A percentile compares a stretch with the other conserved stretches of the same genome.
These are phyloP conservation scores for Papilio polytes DNA, from an alignment of 1,140 invertebrate species.

Conservation along the genomic window DNA sequence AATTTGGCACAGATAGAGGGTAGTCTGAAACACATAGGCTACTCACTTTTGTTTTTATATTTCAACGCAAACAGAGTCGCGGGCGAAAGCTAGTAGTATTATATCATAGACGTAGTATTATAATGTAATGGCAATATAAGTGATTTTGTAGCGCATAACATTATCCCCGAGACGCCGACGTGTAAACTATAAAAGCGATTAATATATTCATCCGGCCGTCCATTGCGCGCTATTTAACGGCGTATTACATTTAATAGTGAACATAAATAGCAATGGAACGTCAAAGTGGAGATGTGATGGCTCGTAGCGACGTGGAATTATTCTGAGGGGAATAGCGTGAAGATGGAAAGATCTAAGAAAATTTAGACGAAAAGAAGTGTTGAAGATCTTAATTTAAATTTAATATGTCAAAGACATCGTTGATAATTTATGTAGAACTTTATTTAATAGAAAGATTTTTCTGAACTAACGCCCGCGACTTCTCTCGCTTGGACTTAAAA, in stretches of 20 bases:
- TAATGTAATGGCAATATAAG: not conserved
- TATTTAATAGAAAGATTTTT: too few species aligned
- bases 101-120: not conserved
- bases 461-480: too few species aligned
- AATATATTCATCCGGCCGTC: constrained; percentile 19
- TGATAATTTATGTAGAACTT: too few species aligned
- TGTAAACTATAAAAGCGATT: constrained; percentile 4
- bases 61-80: too few species aligned
- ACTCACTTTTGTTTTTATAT: too few species aligned
- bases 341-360: constrained; percentile 12
- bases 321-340: not conserved
- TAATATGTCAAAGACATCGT: not conserved
- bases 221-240: constrained; percentile 7
- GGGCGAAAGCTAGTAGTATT: not conserved
- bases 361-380: not conserved
- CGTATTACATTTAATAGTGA: constrained; percentile 30
- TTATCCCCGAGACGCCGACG: not conserved
- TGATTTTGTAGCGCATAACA: not conserved
- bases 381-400: not conserved
- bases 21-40: too few species aligned
- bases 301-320: constrained; percentile 3
- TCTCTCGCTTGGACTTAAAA: too few species aligned
- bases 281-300: constrained; percentile 19
- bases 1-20: too few species aligned
- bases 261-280: constrained; percentile 27